A percentile compares a stretch with the other conserved stretches of the same genome.
phyloP scores from a whole-genome alignment of 2,113 vertebrate species.

The Percina caprodes region DNA sequence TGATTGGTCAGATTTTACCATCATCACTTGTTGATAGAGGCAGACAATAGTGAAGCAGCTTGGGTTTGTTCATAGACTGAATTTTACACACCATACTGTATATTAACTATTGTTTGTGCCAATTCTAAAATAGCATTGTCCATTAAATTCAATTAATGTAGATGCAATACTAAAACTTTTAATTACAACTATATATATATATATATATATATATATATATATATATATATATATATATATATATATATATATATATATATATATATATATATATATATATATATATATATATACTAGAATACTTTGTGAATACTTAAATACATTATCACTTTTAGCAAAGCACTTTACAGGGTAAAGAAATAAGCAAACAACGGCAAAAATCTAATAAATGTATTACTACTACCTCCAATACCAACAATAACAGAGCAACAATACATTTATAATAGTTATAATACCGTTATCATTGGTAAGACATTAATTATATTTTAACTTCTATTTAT shows the following conservation, averaged over 20 bases:
- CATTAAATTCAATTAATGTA: neutral
- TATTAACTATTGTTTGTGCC: neutral
- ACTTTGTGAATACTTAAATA: neutral
- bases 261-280: neutral
- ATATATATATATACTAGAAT: neutral
- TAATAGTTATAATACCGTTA: neutral
- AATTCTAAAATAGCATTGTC: neutral
- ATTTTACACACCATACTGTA: neutral
- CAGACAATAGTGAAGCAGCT: conserved; percentile 41
- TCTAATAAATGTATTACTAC: neutral
- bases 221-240: neutral
- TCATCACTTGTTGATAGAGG: conserved; percentile 77
- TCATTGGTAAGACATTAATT: neutral
- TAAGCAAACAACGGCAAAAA: neutral
- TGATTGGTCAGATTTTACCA: conserved; percentile 64
- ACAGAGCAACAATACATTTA: neutral
- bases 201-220: neutral
- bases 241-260: neutral
- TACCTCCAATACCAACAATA: neutral
- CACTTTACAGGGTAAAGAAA: neutral
- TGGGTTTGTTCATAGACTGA: accelerated
- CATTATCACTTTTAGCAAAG: neutral
- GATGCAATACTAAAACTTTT: neutral
- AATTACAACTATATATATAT: neutral
- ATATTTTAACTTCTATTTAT: neutral